phyloP scores from a whole-genome alignment of 2,113 vertebrate species.

The Mobula birostris region DNA sequence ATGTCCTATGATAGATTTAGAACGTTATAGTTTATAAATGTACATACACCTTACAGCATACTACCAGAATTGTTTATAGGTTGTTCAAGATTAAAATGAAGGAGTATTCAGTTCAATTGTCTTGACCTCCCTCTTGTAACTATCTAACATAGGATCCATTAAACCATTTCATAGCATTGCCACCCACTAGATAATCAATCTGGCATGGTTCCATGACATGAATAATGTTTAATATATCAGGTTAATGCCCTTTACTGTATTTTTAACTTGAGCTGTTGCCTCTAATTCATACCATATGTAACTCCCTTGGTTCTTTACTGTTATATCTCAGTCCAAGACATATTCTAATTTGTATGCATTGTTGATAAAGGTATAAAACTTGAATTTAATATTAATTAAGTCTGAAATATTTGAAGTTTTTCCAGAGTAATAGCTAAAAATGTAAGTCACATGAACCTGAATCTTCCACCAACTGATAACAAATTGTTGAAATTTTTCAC shows the following conservation, averaged over 20 bases:
- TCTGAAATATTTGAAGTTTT: not conserved
- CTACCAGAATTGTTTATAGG: not conserved
- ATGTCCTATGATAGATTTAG: not conserved
- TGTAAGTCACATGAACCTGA: not conserved
- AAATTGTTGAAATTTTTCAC: not conserved
- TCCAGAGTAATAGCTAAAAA: not conserved
- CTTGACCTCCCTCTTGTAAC: slow-evolving; percentile 4
- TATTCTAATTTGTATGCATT: not conserved
- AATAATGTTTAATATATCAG: not conserved
- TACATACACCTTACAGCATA: not conserved
- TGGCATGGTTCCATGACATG: not conserved
- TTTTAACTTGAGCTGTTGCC: not conserved
- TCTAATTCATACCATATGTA: not conserved
- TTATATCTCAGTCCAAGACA: not conserved
- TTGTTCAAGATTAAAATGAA: not conserved
- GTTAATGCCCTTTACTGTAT: not conserved
- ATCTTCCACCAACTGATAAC: not conserved
- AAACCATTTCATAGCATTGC: not conserved
- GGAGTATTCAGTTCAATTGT: not conserved
- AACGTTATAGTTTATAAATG: too few species aligned
- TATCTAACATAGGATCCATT: not conserved
- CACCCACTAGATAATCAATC: not conserved
- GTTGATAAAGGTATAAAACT: not conserved
- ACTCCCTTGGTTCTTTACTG: not conserved
- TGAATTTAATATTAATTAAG: not conserved